Conservation (phyloP, 2,888 invertebrate genomes). For the Eurois occulta region DNA sequence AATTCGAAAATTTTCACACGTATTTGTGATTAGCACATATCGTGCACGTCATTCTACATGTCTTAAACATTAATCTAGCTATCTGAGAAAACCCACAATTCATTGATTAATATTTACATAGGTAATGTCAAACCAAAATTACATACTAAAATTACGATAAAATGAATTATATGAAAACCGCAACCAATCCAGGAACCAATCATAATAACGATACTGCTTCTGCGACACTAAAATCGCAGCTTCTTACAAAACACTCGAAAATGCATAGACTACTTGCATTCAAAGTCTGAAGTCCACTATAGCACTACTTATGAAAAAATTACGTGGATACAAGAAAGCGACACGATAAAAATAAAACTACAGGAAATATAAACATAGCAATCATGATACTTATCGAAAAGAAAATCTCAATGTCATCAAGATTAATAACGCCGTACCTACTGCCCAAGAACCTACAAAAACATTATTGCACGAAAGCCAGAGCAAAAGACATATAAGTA, state of each 20-base stretch:
- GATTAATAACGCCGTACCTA: slow-evolving; percentile 15
- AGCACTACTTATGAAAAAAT: background rate
- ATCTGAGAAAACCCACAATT: slow-evolving; percentile 17
- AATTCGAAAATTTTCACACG: slow-evolving; percentile 5
- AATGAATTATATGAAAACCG: background rate
- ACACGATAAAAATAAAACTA: background rate
- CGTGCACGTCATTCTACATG: slow-evolving; percentile 10
- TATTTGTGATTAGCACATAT: slow-evolving; percentile 24
- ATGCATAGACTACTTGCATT: background rate
- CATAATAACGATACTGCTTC: background rate
- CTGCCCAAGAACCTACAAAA: slow-evolving; percentile 20
- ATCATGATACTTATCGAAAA: slow-evolving; percentile 3
- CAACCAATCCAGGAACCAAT: background rate
- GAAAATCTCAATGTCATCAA: slow-evolving; percentile 33
- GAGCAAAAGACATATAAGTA: background rate
- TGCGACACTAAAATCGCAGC: background rate
- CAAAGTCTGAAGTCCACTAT: background rate
- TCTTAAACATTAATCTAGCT: background rate
- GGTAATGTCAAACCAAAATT: background rate
- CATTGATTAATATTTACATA: background rate
- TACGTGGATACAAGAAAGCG: background rate
- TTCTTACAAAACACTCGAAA: background rate
- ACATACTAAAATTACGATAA: background rate
- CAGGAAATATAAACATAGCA: slow-evolving; percentile 1
- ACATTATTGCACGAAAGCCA: slow-evolving; percentile 30